These are phyloP conservation scores for Trichopoda pennipes DNA, from an alignment of 2,888 invertebrate species.

Conservation along the genomic window DNA sequence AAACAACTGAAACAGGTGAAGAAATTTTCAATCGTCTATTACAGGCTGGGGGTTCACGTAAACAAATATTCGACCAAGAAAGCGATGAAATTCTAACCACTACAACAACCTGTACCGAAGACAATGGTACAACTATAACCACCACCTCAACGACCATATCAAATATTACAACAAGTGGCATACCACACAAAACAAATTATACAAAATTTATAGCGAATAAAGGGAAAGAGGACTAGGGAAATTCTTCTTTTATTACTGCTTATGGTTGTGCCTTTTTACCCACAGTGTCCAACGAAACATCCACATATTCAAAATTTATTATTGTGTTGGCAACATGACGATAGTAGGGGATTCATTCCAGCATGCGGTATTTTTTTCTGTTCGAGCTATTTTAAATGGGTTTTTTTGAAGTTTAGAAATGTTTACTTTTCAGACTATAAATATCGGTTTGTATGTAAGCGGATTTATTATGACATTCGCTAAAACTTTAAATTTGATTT, in stretches of 20 bases:
- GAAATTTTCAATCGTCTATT: conserved; percentile 75
- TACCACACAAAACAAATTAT: conserved; percentile 72
- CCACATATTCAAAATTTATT: background rate
- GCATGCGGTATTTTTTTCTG: conserved; percentile 16
- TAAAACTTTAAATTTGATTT: too few species aligned
- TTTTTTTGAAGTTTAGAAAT: background rate
- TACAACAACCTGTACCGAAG: conserved; percentile 76
- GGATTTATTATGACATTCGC: too few species aligned
- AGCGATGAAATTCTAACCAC: conserved; percentile 74
- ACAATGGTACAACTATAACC: conserved; percentile 74
- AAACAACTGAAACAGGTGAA: conserved; percentile 72
- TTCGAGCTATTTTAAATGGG: conserved; percentile 8
- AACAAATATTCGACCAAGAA: conserved; percentile 75
- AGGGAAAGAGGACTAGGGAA: conserved; percentile 43
- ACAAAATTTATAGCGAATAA: conserved; percentile 47
- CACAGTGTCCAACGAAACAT: conserved; percentile 4
- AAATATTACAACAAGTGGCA: conserved; percentile 78
- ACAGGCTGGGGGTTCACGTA: conserved; percentile 73
- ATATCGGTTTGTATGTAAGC: too few species aligned
- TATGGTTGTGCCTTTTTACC: conserved; percentile 32
- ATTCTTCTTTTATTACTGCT: conserved; percentile 8
- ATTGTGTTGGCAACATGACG: conserved; percentile 9
- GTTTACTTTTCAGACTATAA: too few species aligned
- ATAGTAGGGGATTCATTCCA: conserved; percentile 41
- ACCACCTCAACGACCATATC: conserved; percentile 79